These are phyloP conservation scores for Drosophila picticornis DNA, from an alignment of 2,888 invertebrate species.

Conservation along the genomic window DNA sequence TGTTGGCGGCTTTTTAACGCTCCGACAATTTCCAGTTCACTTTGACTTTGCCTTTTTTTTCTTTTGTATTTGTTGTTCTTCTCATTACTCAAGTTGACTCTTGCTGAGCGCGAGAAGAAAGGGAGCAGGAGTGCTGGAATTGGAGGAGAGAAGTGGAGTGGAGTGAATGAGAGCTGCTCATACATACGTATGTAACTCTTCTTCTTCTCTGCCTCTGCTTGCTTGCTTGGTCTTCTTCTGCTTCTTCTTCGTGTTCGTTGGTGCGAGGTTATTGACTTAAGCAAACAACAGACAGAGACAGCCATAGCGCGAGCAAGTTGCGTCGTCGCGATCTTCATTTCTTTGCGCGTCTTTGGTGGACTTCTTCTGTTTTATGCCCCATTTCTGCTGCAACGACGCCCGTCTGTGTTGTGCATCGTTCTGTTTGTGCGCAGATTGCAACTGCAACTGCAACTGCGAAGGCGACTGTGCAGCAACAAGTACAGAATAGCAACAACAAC, in stretches of 20 bases:
- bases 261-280: constrained; percentile 62
- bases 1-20: constrained; percentile 66
- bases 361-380: constrained; percentile 41
- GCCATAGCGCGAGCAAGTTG: constrained; percentile 39
- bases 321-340: constrained; percentile 55
- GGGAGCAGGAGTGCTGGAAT: constrained; percentile 15
- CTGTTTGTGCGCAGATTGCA: constrained; percentile 22
- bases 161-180: constrained; percentile 32
- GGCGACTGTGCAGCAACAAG: constrained; percentile 45
- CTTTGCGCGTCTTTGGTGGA: constrained; percentile 22
- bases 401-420: constrained; percentile 10
- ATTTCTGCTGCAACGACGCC: constrained; percentile 36
- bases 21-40: constrained; percentile 69
- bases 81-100: constrained; percentile 69
- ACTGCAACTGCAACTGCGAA: constrained; percentile 12
- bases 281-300: constrained; percentile 42
- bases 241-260: constrained; percentile 29
- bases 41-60: constrained; percentile 52
- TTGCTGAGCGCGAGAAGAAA: constrained; percentile 28
- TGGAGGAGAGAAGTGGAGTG: neutral
- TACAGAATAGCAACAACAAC: constrained; percentile 23
- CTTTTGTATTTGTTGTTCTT: constrained; percentile 13
- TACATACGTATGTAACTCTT: constrained; percentile 16
- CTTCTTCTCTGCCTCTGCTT: constrained; percentile 18
- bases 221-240: constrained; percentile 11